Conservation (phyloP, 2,888 invertebrate genomes). For the Tetanocera ferruginea region DNA sequence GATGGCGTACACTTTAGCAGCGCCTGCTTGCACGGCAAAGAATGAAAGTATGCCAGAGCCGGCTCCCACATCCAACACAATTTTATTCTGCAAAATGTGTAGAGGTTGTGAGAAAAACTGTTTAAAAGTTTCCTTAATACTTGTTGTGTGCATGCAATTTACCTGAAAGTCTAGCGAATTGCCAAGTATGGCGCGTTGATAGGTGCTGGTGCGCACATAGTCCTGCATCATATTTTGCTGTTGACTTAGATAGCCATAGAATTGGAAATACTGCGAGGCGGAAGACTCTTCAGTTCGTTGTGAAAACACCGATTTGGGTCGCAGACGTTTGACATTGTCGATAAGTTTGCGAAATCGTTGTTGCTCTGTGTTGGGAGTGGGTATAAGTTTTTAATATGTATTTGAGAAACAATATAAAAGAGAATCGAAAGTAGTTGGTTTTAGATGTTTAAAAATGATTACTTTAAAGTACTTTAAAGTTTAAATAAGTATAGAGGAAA, state of each 20-base stretch:
- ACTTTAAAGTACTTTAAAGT: too few species aligned
- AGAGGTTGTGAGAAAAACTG: too few species aligned
- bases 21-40: constrained; percentile 98
- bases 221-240: constrained; percentile 99
- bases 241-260: constrained; percentile 98
- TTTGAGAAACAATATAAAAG: background rate
- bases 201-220: constrained; percentile 97
- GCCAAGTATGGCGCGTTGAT: constrained; percentile 95
- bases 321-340: constrained; percentile 67
- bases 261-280: constrained; percentile 99
- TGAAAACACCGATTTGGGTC: constrained; percentile 86
- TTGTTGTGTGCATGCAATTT: background rate
- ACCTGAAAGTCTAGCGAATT: constrained; percentile 91
- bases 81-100: constrained; percentile 82
- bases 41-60: constrained; percentile 99
- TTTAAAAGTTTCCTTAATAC: background rate
- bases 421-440: background rate
- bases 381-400: background rate
- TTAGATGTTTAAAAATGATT: too few species aligned
- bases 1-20: constrained; percentile 97
- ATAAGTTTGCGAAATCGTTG: constrained; percentile 67
- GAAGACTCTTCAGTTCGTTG: constrained; percentile 98
- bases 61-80: constrained; percentile 97
- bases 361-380: constrained; percentile 55
- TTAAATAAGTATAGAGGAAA: too few species aligned